Percentiles rank a stretch among this genome's conserved stretches.
Evolutionary conservation across 2,888 invertebrate species (phyloP).

Genomic region (Euphydryas editha): DNA sequence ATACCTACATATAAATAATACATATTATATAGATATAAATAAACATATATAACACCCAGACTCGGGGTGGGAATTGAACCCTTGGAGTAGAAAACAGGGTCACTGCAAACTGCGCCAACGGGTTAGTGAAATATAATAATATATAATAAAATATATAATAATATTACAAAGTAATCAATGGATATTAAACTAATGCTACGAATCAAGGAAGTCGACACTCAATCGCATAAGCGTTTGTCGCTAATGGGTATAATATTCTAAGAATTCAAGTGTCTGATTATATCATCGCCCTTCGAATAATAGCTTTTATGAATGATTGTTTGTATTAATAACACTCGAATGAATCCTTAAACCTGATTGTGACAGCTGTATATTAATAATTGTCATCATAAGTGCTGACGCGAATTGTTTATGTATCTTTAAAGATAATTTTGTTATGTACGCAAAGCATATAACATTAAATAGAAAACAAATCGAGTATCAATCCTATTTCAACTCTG

Average conservation of each 20-base stretch:
- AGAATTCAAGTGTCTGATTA: conserved; percentile 24
- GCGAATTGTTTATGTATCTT: neutral
- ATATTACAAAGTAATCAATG: conserved; percentile 6
- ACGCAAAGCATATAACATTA: too few species aligned
- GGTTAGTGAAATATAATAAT: too few species aligned
- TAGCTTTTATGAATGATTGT: conserved; percentile 16
- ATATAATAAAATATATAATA: neutral
- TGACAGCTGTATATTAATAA: neutral
- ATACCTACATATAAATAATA: too few species aligned
- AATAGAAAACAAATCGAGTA: too few species aligned
- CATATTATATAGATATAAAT: too few species aligned
- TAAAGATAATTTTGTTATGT: neutral
- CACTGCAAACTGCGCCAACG: too few species aligned
- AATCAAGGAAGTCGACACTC: conserved; percentile 15
- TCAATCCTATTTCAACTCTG: too few species aligned
- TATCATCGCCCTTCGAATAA: conserved; percentile 21
- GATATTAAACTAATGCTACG: conserved; percentile 11
- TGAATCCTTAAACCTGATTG: conserved; percentile 3
- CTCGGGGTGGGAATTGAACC: too few species aligned
- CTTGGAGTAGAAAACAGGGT: too few species aligned
- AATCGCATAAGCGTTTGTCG: conserved; percentile 15
- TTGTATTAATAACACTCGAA: conserved; percentile 8
- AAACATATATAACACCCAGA: too few species aligned
- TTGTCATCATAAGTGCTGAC: neutral
- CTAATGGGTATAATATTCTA: conserved; percentile 27